Conservation (phyloP, 1,140 invertebrate genomes). For the Panagrolaimus sp. region DNA sequence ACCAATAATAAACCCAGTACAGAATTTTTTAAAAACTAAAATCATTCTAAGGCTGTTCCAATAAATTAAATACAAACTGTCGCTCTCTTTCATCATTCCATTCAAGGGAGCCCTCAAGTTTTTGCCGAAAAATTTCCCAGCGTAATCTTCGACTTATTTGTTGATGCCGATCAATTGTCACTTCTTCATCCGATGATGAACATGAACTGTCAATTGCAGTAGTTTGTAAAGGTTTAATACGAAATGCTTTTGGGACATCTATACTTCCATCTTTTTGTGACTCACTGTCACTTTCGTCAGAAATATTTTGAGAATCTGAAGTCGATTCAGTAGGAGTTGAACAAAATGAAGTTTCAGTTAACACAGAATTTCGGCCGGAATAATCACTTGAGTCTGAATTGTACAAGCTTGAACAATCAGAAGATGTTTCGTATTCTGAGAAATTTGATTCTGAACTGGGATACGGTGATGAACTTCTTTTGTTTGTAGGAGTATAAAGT, state of each 20-base stretch:
- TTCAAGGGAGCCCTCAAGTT: neutral
- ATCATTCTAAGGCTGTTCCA: neutral
- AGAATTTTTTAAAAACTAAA: too few relatives aligned
- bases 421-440: neutral
- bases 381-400: neutral
- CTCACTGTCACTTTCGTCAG: neutral
- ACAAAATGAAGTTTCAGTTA: neutral
- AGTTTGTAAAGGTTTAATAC: neutral
- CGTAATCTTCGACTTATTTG: conserved; percentile 14
- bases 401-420: too few relatives aligned
- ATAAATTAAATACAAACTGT: conserved; percentile 8
- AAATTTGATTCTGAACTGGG: neutral
- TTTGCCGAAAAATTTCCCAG: conserved; percentile 4
- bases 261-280: neutral
- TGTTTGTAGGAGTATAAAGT: neutral
- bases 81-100: conserved; percentile 12
- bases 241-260: neutral
- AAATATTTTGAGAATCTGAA: neutral
- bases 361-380: neutral
- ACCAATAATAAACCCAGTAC: too few relatives aligned
- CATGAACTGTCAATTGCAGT: neutral
- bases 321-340: neutral
- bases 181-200: neutral
- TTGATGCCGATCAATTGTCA: neutral
- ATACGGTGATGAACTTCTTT: neutral